A percentile compares a stretch with the other conserved stretches of the same genome.
phyloP scores from a whole-genome alignment of 2,113 vertebrate species.

The Scomber japonicus region DNA sequence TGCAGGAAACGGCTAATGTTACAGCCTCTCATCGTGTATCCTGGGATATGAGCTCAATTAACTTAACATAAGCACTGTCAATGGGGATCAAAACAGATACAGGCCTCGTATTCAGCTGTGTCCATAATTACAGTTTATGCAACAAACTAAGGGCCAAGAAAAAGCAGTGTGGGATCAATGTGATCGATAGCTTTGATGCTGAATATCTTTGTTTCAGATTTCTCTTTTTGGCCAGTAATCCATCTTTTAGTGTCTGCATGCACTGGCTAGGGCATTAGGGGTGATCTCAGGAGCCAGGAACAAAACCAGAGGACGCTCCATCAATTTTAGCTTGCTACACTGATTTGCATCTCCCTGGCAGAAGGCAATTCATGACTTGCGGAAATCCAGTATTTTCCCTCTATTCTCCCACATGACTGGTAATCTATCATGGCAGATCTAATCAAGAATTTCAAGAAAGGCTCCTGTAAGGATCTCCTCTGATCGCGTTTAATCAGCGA shows the following conservation, averaged over 20 bases:
- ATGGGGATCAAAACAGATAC: slow-evolving; percentile 60
- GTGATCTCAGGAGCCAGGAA: slow-evolving; percentile 64
- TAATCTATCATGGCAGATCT: slow-evolving; percentile 68
- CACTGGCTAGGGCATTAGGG: slow-evolving; percentile 49
- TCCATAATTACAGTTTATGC: slow-evolving; percentile 54
- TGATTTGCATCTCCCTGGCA: slow-evolving; percentile 83
- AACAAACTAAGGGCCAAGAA: slow-evolving; percentile 25
- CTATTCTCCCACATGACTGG: slow-evolving; percentile 50
- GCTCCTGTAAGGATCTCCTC: slow-evolving; percentile 43
- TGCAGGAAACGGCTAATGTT: slow-evolving; percentile 78
- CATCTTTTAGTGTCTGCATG: slow-evolving; percentile 56
- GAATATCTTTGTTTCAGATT: slow-evolving; percentile 58
- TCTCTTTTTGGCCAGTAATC: slow-evolving; percentile 61
- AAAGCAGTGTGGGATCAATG: slow-evolving; percentile 12
- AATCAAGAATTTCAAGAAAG: slow-evolving; percentile 58
- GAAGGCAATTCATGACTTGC: slow-evolving; percentile 78
- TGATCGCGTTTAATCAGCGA: slow-evolving; percentile 55
- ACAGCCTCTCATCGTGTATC: slow-evolving; percentile 71
- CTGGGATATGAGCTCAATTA: slow-evolving; percentile 79
- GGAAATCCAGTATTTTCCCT: slow-evolving; percentile 71
- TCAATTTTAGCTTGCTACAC: slow-evolving; percentile 77
- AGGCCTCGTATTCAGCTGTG: slow-evolving; percentile 36
- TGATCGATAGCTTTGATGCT: slow-evolving; percentile 58
- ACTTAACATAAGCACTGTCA: slow-evolving; percentile 72
- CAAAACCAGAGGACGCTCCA: slow-evolving; percentile 79